phyloP scores from a whole-genome alignment of 2,113 vertebrate genomes.

The Bubo scandiacus region DNA sequence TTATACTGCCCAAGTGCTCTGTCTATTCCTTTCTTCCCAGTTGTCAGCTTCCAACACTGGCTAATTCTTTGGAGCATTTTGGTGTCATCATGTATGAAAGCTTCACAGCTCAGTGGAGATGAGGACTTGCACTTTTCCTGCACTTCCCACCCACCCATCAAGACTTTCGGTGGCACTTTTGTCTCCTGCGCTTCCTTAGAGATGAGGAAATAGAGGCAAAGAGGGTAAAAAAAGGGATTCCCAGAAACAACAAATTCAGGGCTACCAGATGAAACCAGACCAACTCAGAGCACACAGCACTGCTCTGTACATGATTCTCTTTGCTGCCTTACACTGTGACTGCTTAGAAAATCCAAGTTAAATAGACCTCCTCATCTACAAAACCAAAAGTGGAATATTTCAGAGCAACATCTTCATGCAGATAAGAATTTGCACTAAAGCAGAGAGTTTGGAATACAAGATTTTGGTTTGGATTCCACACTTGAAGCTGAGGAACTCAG shows the following conservation, averaged over 20 bases:
- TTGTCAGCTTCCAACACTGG: background rate
- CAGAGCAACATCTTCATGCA: background rate
- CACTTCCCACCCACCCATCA: background rate
- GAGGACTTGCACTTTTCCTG: background rate
- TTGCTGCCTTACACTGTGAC: background rate
- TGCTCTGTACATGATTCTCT: background rate
- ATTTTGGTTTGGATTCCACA: background rate
- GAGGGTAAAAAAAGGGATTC: rapidly evolving
- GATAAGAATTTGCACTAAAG: background rate
- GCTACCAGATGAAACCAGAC: background rate
- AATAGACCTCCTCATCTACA: background rate
- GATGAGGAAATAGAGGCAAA: background rate
- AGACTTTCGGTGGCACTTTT: background rate
- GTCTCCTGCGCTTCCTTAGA: background rate
- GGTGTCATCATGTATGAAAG: background rate
- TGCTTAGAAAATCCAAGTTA: background rate
- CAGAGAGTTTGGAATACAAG: background rate
- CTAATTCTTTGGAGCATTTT: background rate
- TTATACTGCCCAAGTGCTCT: background rate
- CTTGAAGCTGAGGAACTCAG: background rate
- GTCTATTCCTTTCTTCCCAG: background rate
- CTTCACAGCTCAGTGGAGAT: background rate
- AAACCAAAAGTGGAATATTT: background rate
- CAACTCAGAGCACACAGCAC: background rate
- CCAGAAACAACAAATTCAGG: background rate